phyloP scores from a whole-genome alignment of 2,888 invertebrate species.

The Brassicogethes aeneus region DNA sequence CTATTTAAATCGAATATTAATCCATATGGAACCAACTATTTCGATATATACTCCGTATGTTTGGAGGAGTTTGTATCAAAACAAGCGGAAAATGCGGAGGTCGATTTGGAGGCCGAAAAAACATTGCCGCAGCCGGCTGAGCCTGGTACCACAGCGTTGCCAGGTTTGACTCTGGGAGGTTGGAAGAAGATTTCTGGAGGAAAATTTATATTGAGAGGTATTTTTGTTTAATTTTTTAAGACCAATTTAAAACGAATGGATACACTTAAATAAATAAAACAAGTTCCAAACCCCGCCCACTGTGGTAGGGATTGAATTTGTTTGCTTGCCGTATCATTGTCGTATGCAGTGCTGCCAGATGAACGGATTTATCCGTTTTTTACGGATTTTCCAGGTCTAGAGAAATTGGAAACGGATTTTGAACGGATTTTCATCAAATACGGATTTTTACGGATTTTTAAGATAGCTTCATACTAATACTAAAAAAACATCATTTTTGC shows the following conservation, averaged over 20 bases:
- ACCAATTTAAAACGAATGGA: slow-evolving; percentile 44
- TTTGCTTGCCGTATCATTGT: too few species aligned
- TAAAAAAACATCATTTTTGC: too few species aligned
- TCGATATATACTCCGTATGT: not conserved
- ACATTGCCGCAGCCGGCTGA: not conserved
- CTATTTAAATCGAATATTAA: slow-evolving; percentile 13
- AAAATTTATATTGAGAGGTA: slow-evolving; percentile 44
- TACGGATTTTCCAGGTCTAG: too few species aligned
- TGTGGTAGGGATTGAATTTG: too few species aligned
- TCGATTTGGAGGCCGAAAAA: not conserved
- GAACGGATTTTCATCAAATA: too few species aligned
- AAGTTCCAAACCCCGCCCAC: too few species aligned
- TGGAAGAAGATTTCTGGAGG: slow-evolving; percentile 19
- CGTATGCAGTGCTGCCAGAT: too few species aligned
- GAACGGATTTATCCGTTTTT: too few species aligned
- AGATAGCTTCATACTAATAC: too few species aligned
- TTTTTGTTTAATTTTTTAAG: slow-evolving; percentile 42
- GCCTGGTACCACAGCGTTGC: not conserved
- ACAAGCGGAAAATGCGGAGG: not conserved
- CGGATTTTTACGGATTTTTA: too few species aligned
- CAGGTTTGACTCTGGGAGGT: slow-evolving; percentile 16
- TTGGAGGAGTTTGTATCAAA: not conserved
- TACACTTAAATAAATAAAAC: too few species aligned
- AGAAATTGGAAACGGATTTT: too few species aligned
- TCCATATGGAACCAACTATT: not conserved